These are phyloP conservation scores for Papilio helenus DNA, from an alignment of 1,140 invertebrate genomes.

Conservation along the genomic window DNA sequence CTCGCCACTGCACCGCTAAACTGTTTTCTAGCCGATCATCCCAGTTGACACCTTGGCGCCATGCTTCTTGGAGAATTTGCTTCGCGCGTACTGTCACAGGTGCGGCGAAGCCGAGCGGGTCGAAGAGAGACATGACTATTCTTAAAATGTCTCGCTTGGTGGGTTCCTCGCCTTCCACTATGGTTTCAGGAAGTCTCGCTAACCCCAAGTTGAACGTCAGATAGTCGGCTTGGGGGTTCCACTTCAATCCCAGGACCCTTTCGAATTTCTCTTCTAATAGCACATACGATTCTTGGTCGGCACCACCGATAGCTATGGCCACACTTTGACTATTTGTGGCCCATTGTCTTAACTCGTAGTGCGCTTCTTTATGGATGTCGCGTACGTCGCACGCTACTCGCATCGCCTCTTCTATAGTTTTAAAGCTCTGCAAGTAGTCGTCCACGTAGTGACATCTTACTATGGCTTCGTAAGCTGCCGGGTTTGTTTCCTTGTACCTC, in stretches of 20 bases:
- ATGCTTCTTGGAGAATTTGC: constrained; percentile 61
- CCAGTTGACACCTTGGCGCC: constrained; percentile 59
- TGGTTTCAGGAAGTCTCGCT: not conserved
- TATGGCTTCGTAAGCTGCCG: constrained; percentile 43
- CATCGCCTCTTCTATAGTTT: constrained; percentile 1
- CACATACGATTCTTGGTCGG: too few relatives aligned
- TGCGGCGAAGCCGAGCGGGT: constrained; percentile 59
- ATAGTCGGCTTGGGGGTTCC: not conserved
- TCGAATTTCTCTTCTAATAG: not conserved
- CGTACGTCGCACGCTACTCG: constrained; percentile 32
- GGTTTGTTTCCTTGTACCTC: constrained; percentile 33
- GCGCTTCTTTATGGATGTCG: not conserved
- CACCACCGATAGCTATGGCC: too few relatives aligned
- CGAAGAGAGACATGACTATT: constrained; percentile 50
- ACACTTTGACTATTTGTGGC: not conserved
- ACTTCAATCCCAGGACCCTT: not conserved
- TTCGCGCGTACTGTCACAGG: constrained; percentile 54
- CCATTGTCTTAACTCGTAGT: constrained; percentile 31
- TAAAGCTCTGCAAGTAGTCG: constrained; percentile 54
- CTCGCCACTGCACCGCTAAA: not conserved
- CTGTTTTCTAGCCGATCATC: constrained; percentile 43
- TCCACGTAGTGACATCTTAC: constrained; percentile 63
- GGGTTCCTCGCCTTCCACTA: not conserved
- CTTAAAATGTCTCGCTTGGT: constrained; percentile 30
- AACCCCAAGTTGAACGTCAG: not conserved